Conservation (phyloP, 2,888 invertebrate species). For the Eledona agricola region DNA sequence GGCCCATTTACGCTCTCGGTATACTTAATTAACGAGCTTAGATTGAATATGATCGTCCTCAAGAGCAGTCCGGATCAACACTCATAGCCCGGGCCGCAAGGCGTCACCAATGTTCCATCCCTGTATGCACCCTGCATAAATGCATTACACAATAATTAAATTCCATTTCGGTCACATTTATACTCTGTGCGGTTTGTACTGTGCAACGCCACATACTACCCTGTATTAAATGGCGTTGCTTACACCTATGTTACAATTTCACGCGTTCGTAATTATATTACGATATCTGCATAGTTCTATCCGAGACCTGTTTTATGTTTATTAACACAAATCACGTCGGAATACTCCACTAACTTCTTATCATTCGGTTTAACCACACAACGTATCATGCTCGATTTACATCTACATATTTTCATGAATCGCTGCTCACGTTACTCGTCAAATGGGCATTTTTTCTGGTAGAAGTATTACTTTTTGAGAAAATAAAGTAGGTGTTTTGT, state of each 20-base stretch:
- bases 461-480: no score
- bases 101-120: conserved; percentile 29
- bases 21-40: conserved; percentile 51
- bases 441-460: no score
- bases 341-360: conserved; percentile 1
- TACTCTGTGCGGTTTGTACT: conserved; percentile 58
- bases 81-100: conserved; percentile 49
- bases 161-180: conserved; percentile 62
- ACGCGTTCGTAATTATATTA: conserved; percentile 61
- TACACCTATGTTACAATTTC: conserved; percentile 61
- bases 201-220: conserved; percentile 53
- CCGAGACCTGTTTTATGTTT: conserved; percentile 26
- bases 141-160: conserved; percentile 63
- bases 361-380: not conserved
- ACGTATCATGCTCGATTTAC: no score
- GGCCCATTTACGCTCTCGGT: conserved; percentile 49
- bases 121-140: conserved; percentile 54
- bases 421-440: no score
- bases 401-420: no score
- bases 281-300: conserved; percentile 47
- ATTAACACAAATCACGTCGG: conserved; percentile 18
- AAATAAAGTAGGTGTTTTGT: no score
- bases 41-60: conserved; percentile 47
- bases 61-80: conserved; percentile 40
- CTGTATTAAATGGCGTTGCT: conserved; percentile 58